Evolutionary conservation across 1,140 invertebrate species (phyloP).

Genomic region (Anastrepha obliqua): DNA sequence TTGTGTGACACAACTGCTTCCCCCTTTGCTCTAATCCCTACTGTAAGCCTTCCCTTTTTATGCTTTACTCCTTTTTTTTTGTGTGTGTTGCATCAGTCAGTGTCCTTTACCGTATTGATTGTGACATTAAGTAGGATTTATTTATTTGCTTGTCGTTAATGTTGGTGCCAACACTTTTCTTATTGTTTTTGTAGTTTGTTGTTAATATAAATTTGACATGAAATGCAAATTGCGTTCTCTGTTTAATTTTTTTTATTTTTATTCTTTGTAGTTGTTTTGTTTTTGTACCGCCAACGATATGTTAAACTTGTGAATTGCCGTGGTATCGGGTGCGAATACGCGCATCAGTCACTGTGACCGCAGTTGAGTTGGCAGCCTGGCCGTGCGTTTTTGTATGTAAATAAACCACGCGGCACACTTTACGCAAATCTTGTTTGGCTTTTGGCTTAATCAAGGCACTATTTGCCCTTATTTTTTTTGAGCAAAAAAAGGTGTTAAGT

Average conservation of each 20-base stretch:
- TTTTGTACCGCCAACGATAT: slow-evolving; percentile 8
- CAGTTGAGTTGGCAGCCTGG: slow-evolving; percentile 7
- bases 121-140: slow-evolving; percentile 74
- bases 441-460: slow-evolving; percentile 37
- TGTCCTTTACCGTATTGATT: slow-evolving; percentile 66
- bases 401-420: slow-evolving; percentile 20
- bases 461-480: slow-evolving; percentile 12
- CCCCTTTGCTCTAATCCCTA: background rate
- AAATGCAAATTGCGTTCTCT: slow-evolving; percentile 51
- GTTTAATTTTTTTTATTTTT: background rate
- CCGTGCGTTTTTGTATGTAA: background rate
- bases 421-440: slow-evolving; percentile 48
- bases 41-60: background rate
- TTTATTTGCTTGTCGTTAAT: slow-evolving; percentile 65
- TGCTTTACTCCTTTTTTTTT: slow-evolving; percentile 47
- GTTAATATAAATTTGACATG: slow-evolving; percentile 47
- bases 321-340: background rate
- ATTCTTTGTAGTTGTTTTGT: background rate
- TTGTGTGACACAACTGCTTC: background rate
- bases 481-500: slow-evolving; percentile 12
- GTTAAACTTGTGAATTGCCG: slow-evolving; percentile 19
- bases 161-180: slow-evolving; percentile 12
- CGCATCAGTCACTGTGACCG: slow-evolving; percentile 10
- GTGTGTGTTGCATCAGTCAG: slow-evolving; percentile 48
- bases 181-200: slow-evolving; percentile 8